A percentile compares a stretch with the other conserved stretches of the same genome.
Conservation (phyloP, 2,113 vertebrate genomes). For the Natator depressus region DNA sequence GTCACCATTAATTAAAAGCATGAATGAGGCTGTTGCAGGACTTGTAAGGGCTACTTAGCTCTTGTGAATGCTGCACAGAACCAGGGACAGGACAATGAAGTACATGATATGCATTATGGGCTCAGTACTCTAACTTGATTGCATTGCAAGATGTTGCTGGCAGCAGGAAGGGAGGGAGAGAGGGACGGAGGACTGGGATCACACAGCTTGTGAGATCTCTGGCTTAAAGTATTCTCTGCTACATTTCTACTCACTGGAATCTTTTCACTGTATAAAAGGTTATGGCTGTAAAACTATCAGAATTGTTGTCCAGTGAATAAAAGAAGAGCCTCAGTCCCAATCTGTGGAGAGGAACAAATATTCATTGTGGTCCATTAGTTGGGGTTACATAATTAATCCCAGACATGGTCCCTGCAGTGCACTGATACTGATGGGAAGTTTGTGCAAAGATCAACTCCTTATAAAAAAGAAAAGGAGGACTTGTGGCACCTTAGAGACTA, state of each 20-base stretch:
- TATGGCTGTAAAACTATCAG: background rate
- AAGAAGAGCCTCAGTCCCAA: background rate
- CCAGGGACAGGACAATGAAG: background rate
- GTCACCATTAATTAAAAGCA: background rate
- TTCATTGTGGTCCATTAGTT: background rate
- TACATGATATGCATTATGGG: too few species aligned
- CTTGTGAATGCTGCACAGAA: background rate
- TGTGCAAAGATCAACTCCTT: background rate
- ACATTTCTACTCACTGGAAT: background rate
- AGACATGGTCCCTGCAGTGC: background rate
- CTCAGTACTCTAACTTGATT: too few species aligned
- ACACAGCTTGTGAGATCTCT: background rate
- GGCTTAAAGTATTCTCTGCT: background rate
- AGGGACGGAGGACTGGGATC: background rate
- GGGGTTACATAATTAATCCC: background rate
- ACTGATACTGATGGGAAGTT: background rate
- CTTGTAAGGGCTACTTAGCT: background rate
- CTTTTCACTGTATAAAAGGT: background rate
- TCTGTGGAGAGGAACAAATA: background rate
- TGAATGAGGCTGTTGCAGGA: background rate
- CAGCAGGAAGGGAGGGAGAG: too few species aligned
- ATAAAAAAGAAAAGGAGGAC: too few species aligned
- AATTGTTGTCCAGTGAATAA: background rate
- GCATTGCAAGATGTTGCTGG: too few species aligned
- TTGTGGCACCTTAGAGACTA: too few species aligned